phyloP scores from a whole-genome alignment of 2,797 vertebrate genomes.

The Pangasius sanitwongsei region DNA sequence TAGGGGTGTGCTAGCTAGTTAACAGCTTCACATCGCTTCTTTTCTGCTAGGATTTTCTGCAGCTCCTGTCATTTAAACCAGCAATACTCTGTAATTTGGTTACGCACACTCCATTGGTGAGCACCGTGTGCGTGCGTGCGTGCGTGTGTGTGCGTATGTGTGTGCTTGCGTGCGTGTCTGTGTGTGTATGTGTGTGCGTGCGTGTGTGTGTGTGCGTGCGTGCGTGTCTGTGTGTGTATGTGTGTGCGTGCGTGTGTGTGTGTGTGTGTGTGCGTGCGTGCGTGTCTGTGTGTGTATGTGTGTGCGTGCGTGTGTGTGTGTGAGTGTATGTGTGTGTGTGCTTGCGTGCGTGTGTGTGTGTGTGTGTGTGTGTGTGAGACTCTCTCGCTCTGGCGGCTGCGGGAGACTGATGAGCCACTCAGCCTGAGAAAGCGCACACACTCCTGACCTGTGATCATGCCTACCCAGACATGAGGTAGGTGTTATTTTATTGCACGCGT shows the following conservation, averaged over 20 bases:
- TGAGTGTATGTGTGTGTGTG: not conserved
- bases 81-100: not conserved
- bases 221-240: not conserved
- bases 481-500: not conserved
- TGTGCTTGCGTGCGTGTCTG: not conserved
- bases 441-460: not conserved
- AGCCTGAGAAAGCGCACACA: not conserved
- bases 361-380: not conserved
- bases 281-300: not conserved
- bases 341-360: not conserved
- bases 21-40: not conserved
- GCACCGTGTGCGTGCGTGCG: not conserved
- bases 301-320: not conserved
- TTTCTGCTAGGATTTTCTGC: not conserved
- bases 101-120: not conserved
- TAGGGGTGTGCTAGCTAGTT: not conserved
- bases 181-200: not conserved
- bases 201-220: not conserved
- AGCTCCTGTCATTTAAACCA: not conserved
- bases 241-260: not conserved
- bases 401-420: not conserved
- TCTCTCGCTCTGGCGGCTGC: not conserved
- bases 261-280: not conserved
- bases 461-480: slow-evolving; percentile 17
- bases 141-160: not conserved